A percentile compares a stretch with the other conserved stretches of the same genome.
Conservation (phyloP, 2,797 vertebrate species). For the Coilia nasus region DNA sequence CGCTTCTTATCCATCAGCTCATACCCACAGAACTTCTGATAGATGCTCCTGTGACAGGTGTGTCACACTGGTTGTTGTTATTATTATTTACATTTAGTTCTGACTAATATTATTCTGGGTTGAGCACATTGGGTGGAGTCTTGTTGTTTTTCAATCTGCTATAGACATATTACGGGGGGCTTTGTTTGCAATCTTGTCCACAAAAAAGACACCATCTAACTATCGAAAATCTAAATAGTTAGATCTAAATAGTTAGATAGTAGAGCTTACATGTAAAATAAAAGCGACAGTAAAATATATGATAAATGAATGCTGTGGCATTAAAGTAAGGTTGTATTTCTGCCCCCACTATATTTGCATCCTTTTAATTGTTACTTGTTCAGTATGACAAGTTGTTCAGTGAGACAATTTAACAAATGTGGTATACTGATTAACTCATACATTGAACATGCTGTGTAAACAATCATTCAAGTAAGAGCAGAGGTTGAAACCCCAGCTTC, state of each 20-base stretch:
- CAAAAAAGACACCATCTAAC: too few relatives aligned
- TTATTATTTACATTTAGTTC: not conserved
- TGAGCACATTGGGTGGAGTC: too few relatives aligned
- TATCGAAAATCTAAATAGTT: too few relatives aligned
- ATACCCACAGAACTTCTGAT: slow-evolving; percentile 90
- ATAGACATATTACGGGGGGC: too few relatives aligned
- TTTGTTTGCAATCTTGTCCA: too few relatives aligned
- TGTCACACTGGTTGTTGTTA: not conserved
- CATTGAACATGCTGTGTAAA: not conserved
- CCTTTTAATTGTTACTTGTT: not conserved
- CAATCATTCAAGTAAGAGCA: not conserved
- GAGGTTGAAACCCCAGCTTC: too few relatives aligned
- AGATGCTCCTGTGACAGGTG: slow-evolving; percentile 81
- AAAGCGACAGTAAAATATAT: not conserved
- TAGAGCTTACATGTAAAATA: too few relatives aligned
- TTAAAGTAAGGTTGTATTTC: not conserved
- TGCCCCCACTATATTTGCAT: not conserved
- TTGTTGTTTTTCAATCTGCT: too few relatives aligned
- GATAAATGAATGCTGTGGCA: not conserved
- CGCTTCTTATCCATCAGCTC: slow-evolving; percentile 94
- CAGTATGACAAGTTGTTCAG: too few relatives aligned
- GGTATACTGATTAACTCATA: not conserved
- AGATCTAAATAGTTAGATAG: too few relatives aligned
- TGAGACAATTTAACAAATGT: not conserved
- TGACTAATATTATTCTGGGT: too few relatives aligned